Percentiles rank a stretch among this genome's conserved stretches.
phyloP scores from a whole-genome alignment of 2,888 invertebrate genomes.

The Tachystola acroxantha region DNA sequence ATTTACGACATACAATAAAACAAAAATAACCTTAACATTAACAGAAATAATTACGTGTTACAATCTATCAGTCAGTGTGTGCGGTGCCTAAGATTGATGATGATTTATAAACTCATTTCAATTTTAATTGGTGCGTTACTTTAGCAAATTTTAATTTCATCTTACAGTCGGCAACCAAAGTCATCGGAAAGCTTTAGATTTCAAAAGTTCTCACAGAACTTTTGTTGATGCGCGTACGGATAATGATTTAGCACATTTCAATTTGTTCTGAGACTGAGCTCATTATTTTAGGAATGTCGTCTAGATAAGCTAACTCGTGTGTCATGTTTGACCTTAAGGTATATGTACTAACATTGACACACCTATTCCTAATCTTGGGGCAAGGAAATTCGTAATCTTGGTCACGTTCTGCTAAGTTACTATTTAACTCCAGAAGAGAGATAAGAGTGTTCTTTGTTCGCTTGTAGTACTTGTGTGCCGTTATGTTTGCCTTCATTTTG shows the following conservation, averaged over 20 bases:
- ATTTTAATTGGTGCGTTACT: background rate
- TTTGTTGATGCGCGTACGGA: background rate
- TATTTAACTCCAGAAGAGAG: constrained; percentile 51
- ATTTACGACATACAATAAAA: constrained; percentile 6
- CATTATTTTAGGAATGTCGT: constrained; percentile 4
- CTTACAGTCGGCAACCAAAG: too few species aligned
- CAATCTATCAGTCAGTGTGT: constrained; percentile 6
- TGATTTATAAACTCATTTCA: constrained; percentile 1
- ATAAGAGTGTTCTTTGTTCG: constrained; percentile 54
- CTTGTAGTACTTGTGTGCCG: constrained; percentile 30
- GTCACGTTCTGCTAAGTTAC: constrained; percentile 58
- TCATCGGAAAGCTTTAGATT: too few species aligned
- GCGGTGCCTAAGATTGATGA: constrained; percentile 7
- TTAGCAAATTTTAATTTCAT: too few species aligned
- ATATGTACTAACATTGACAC: constrained; percentile 37
- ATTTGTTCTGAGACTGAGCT: background rate
- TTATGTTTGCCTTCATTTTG: constrained; percentile 50
- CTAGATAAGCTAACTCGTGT: constrained; percentile 2
- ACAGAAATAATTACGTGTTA: constrained; percentile 9
- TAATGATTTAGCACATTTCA: background rate
- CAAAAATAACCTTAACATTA: background rate
- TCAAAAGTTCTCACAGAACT: too few species aligned
- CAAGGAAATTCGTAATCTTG: constrained; percentile 41
- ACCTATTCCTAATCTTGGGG: constrained; percentile 34
- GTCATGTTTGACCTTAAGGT: constrained; percentile 19